phyloP scores from a whole-genome alignment of 2,797 vertebrate species.

The Cossypha polioptera region DNA sequence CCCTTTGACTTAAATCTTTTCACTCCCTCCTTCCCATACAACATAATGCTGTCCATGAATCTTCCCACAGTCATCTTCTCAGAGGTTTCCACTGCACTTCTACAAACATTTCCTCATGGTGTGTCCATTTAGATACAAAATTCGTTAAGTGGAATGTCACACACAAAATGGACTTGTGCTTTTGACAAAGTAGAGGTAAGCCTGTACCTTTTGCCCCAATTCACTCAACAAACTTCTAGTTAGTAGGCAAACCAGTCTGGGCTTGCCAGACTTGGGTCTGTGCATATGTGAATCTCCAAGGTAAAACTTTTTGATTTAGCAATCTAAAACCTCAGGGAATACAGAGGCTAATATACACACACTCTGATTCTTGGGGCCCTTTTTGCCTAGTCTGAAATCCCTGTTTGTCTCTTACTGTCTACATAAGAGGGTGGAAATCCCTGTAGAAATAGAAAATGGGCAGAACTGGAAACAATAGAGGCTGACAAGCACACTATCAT shows the following conservation, averaged over 20 bases:
- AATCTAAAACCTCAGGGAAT: background rate
- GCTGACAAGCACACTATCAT: slow-evolving; percentile 77
- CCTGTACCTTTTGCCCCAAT: background rate
- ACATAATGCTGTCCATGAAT: background rate
- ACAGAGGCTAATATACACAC: background rate
- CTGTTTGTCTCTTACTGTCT: slow-evolving; percentile 58
- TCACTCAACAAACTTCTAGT: background rate
- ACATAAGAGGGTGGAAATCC: slow-evolving; percentile 42
- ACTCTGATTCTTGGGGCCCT: background rate
- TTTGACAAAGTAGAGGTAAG: background rate
- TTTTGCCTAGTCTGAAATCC: slow-evolving; percentile 50
- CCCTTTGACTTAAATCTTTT: background rate
- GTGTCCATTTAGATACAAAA: background rate
- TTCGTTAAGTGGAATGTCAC: background rate
- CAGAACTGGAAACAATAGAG: slow-evolving; percentile 76
- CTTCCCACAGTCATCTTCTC: background rate
- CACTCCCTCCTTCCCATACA: background rate
- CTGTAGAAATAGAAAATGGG: slow-evolving; percentile 66
- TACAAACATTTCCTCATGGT: background rate
- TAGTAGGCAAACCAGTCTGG: background rate
- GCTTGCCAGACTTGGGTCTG: background rate
- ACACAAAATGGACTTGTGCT: background rate
- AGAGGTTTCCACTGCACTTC: background rate
- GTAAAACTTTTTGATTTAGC: background rate
- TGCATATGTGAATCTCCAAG: background rate